Evolutionary conservation across 2,797 vertebrate genomes (phyloP).

Genomic region (Danionella dracula): DNA sequence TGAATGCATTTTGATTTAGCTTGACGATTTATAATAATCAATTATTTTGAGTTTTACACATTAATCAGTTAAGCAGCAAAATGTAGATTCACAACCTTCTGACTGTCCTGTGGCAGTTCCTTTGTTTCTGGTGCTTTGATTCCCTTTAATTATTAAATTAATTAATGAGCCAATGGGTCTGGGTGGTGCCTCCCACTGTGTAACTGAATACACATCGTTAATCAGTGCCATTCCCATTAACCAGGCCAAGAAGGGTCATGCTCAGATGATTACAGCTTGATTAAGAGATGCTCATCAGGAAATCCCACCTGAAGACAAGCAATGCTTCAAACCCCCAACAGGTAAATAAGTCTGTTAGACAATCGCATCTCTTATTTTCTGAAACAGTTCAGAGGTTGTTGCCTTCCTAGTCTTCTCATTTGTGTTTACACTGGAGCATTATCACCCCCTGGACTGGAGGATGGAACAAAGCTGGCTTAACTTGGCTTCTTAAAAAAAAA

Average conservation of each 20-base stretch:
- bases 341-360: too few species aligned
- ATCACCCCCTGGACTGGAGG: too few species aligned
- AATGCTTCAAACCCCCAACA: too few species aligned
- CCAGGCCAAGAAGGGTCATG: slow-evolving; percentile 69
- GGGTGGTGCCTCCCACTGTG: slow-evolving; percentile 66
- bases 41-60: not conserved
- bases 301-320: slow-evolving; percentile 44
- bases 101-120: slow-evolving; percentile 6
- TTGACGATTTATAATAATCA: slow-evolving; percentile 16
- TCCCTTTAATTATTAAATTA: slow-evolving; percentile 64
- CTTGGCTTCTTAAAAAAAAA: too few species aligned
- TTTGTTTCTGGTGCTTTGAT: slow-evolving; percentile 19
- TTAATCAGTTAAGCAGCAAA: slow-evolving; percentile 11
- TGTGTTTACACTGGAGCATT: too few species aligned
- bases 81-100: not conserved
- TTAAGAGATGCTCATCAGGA: slow-evolving; percentile 73
- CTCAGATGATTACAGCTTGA: slow-evolving; percentile 74
- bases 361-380: too few species aligned
- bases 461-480: too few species aligned
- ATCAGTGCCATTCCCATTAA: slow-evolving; percentile 68
- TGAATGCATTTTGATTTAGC: not conserved
- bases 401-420: too few species aligned
- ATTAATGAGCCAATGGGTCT: slow-evolving; percentile 53
- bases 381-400: too few species aligned
- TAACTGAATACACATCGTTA: slow-evolving; percentile 68